Percentiles rank a stretch among this genome's conserved stretches.
These are phyloP conservation scores for Salminus brasiliensis DNA, from an alignment of 2,113 vertebrate species.

Conservation along the genomic window DNA sequence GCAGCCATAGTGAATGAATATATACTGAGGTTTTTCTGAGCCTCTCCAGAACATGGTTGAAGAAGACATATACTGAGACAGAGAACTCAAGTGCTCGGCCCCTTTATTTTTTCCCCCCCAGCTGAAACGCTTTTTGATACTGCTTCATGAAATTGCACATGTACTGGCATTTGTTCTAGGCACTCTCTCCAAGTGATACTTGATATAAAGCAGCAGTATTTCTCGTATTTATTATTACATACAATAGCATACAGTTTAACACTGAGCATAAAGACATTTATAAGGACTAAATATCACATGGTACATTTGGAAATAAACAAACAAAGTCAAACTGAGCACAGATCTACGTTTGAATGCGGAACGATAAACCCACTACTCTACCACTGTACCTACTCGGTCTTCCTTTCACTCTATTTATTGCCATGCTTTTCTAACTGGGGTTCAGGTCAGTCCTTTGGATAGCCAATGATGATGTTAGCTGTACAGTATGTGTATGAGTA, in stretches of 20 bases:
- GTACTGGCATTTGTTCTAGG: constrained; percentile 50
- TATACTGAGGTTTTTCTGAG: background rate
- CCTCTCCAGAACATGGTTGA: constrained; percentile 32
- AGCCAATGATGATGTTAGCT: background rate
- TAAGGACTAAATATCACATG: constrained; percentile 41
- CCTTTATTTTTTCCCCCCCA: background rate
- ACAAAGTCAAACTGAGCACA: constrained; percentile 9
- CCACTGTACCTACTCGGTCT: background rate
- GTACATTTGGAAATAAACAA: constrained; percentile 11
- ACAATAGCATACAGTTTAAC: constrained; percentile 56
- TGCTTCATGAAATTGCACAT: constrained; percentile 36
- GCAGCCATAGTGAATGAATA: background rate
- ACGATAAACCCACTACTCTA: constrained; percentile 20
- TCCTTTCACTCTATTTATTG: constrained; percentile 29
- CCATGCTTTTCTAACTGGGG: constrained; percentile 20
- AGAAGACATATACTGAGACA: constrained; percentile 27
- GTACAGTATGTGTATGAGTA: background rate
- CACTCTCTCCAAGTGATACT: constrained; percentile 44
- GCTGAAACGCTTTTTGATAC: constrained; percentile 22
- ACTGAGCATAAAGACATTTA: constrained; percentile 38
- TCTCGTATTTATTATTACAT: constrained; percentile 67
- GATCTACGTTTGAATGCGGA: constrained; percentile 31
- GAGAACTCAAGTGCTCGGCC: background rate
- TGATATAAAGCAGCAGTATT: constrained; percentile 74
- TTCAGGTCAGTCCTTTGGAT: constrained; percentile 17